Base-by-base conservation (phyloP, 2,888 invertebrate genomes). In the Aproaerema taeniolella region DNA sequence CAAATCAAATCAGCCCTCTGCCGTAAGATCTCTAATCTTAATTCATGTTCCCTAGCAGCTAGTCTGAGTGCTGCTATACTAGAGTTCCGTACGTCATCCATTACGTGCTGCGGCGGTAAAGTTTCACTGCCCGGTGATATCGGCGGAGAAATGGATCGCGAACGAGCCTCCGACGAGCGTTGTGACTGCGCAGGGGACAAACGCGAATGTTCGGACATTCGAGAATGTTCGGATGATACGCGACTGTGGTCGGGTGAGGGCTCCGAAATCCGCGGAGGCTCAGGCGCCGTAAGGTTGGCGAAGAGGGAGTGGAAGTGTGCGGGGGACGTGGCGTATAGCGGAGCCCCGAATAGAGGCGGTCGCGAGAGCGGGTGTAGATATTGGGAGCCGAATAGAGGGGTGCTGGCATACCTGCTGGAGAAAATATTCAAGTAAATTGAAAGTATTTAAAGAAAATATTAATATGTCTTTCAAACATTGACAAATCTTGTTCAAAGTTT, bases 21-120 rank as follows among this genome's bases (percentile, higher is more conserved):
- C 36, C 95, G 88, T 49, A 95, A 75, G 85, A 93, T 88, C 73
- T 95, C 95, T 55, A 96, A 83, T 68, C 94, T 90, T 31, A 95
- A 79, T 72, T 96, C 96, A 73, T 96, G 96, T 66, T 97, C 96
- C 24, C 96, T 87, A 1, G 97, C 97, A 57, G 96, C 96, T 35
- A 95, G 78, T 53, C 97, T 87, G 42, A 97, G 82, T 0, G 95
- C 93, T 0, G 95, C 95, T 53, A 96, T 96, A 62, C 96, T 96
- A 9, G 94, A 94, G 50, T 91, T 93, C 53, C 95, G 87, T n/a
- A 95, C 89, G 66, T 95, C 95, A 20, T 85, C 86, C 47, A 69
- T 58, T 45, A 43, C 53, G 3, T 91, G 90, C 26, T 85, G 58
- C 58, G 81, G 62, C 20, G 82, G 80, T 38, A 89, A 77, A 13